Evolutionary conservation across 2,888 invertebrate species (phyloP).

Genomic region (Drosophila subquinaria): DNA sequence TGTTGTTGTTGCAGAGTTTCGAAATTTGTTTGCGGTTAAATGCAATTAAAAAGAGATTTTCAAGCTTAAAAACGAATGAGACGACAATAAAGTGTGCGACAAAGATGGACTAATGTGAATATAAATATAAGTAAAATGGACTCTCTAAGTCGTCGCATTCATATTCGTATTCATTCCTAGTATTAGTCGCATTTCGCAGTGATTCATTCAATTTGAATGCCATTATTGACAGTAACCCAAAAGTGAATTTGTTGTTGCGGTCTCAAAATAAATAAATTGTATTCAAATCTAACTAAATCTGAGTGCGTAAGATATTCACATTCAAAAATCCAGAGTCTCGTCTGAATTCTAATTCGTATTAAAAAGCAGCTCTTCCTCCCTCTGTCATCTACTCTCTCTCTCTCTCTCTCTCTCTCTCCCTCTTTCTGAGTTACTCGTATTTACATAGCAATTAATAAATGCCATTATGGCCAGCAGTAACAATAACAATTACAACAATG

Average conservation of each 20-base stretch:
- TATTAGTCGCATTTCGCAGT: conserved; percentile 12
- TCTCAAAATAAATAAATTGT: conserved; percentile 26
- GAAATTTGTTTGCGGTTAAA: conserved; percentile 78
- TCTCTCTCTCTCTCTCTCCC: background rate
- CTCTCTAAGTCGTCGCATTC: conserved; percentile 17
- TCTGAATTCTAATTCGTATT: conserved; percentile 51
- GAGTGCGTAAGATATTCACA: conserved; percentile 6
- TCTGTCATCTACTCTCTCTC: background rate
- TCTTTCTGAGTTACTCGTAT: conserved; percentile 47
- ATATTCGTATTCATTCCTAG: conserved; percentile 26
- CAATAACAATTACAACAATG: conserved; percentile 39
- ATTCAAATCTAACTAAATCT: conserved; percentile 10
- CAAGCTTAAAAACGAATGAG: conserved; percentile 53
- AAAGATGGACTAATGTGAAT: conserved; percentile 18
- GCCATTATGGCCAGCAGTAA: conserved; percentile 52
- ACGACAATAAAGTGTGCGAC: conserved; percentile 16
- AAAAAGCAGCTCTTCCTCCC: conserved; percentile 29
- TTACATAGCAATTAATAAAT: conserved; percentile 75
- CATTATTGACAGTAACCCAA: conserved; percentile 13
- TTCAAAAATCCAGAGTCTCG: conserved; percentile 21
- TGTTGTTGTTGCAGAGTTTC: conserved; percentile 47
- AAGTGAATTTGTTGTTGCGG: conserved; percentile 6
- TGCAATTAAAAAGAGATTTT: conserved; percentile 80
- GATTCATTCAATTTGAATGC: conserved; percentile 36
- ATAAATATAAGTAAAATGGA: conserved; percentile 31